Conservation (phyloP, 2,113 vertebrate species). For the Larimichthys polyactis region DNA sequence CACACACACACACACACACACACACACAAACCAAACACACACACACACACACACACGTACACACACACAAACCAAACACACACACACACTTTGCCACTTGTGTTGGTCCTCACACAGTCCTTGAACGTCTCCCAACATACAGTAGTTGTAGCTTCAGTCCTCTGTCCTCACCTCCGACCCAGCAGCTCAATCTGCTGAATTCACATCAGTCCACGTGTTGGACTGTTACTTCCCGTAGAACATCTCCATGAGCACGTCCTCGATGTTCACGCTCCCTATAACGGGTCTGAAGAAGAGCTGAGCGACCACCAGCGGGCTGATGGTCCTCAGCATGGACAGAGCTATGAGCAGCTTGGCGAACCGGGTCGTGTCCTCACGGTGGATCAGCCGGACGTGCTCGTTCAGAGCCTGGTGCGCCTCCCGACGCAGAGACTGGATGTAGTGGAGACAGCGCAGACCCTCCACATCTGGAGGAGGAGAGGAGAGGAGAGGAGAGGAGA, state of each 20-base stretch:
- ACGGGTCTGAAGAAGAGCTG: slow-evolving; percentile 97
- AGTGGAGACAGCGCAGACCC: slow-evolving; percentile 91
- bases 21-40: background rate
- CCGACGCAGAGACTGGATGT: slow-evolving; percentile 94
- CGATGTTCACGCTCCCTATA: slow-evolving; percentile 95
- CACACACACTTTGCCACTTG: slow-evolving; percentile 8
- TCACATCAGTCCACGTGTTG: slow-evolving; percentile 28
- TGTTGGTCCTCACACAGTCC: slow-evolving; percentile 44
- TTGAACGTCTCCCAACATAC: slow-evolving; percentile 25
- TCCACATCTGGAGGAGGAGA: slow-evolving; percentile 86
- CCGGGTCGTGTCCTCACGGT: slow-evolving; percentile 88
- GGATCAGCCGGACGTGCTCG: slow-evolving; percentile 91
- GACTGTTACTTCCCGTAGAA: slow-evolving; percentile 90
- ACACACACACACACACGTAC: slow-evolving; percentile 22
- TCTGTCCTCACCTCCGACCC: background rate
- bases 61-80: background rate
- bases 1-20: slow-evolving; percentile 4
- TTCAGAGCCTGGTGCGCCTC: slow-evolving; percentile 95
- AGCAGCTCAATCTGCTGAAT: slow-evolving; percentile 26
- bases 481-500: background rate
- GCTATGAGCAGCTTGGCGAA: slow-evolving; percentile 92
- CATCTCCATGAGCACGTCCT: slow-evolving; percentile 98
- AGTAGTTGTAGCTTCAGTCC: slow-evolving; percentile 29
- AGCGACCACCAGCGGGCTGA: slow-evolving; percentile 89
- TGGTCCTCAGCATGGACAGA: slow-evolving; percentile 92